These are phyloP conservation scores for Sebastes cheni DNA, from an alignment of 2,797 vertebrate genomes.

Conservation along the genomic window DNA sequence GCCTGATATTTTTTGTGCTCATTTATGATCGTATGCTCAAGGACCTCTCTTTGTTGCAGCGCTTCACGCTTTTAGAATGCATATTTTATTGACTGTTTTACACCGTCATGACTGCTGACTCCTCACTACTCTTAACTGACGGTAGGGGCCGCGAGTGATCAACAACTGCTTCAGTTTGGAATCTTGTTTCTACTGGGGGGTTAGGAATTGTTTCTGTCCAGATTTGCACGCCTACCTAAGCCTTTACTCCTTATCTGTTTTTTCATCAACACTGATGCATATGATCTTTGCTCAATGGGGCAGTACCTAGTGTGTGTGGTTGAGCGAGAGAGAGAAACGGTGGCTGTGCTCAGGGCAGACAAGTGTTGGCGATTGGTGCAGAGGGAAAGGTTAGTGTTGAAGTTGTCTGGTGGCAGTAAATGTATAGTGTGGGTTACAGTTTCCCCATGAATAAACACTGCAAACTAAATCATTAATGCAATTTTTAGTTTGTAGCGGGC, in stretches of 20 bases:
- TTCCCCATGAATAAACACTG: not conserved
- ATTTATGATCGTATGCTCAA: not conserved
- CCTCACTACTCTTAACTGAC: not conserved
- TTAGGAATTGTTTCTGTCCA: not conserved
- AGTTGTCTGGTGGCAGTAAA: not conserved
- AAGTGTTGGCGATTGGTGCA: not conserved
- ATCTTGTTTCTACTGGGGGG: not conserved
- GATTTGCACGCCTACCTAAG: too few relatives aligned
- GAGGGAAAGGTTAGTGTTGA: not conserved
- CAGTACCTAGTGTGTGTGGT: too few relatives aligned
- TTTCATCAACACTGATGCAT: not conserved
- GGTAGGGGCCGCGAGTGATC: not conserved
- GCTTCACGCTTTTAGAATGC: not conserved
- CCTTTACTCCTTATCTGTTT: not conserved
- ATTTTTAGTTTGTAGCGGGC: too few relatives aligned
- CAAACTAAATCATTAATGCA: too few relatives aligned
- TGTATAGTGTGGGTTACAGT: not conserved
- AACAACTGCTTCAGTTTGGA: not conserved
- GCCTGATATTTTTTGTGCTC: not conserved
- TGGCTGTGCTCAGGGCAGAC: not conserved
- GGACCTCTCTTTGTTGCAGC: not conserved
- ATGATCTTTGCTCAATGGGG: not conserved
- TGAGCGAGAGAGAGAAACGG: not conserved
- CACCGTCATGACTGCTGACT: not conserved
- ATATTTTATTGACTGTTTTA: not conserved